Percentiles rank a stretch among this genome's conserved stretches.
Evolutionary conservation across 2,113 vertebrate genomes (phyloP).

Genomic region (Cephalopterus ornatus): DNA sequence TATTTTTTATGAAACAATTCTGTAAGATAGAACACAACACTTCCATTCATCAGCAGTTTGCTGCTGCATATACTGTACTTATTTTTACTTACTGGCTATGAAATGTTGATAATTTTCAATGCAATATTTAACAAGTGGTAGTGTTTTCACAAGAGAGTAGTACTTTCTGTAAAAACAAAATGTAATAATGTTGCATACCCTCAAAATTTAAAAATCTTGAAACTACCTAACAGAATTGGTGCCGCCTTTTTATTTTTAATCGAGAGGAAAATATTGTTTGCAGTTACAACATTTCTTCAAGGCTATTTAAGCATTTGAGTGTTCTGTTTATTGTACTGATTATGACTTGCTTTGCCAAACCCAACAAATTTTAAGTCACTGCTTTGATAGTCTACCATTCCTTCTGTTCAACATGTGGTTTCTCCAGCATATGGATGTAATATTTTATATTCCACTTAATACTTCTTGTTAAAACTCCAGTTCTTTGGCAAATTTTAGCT

Average conservation of each 20-base stretch:
- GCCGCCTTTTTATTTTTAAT: not conserved
- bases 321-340: conserved; percentile 62
- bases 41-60: not conserved
- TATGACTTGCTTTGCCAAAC: conserved; percentile 59
- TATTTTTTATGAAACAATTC: not conserved
- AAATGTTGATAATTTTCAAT: not conserved
- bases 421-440: conserved; percentile 61
- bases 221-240: not conserved
- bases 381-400: conserved; percentile 53
- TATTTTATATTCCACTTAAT: conserved; percentile 62
- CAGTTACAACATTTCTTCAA: conserved; percentile 23
- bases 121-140: not conserved
- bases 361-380: conserved; percentile 55
- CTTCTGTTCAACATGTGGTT: conserved; percentile 68
- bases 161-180: not conserved
- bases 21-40: not conserved
- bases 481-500: conserved; percentile 17
- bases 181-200: not conserved
- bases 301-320: conserved; percentile 46
- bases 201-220: not conserved
- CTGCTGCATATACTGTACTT: not conserved
- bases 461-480: conserved; percentile 47
- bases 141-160: not conserved
- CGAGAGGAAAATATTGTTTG: conserved; percentile 20
- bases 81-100: not conserved